Percentiles rank a stretch among this genome's conserved stretches.
These are phyloP conservation scores for Cheiracanthium punctorium DNA, from an alignment of 2,888 invertebrate species.

Conservation along the genomic window DNA sequence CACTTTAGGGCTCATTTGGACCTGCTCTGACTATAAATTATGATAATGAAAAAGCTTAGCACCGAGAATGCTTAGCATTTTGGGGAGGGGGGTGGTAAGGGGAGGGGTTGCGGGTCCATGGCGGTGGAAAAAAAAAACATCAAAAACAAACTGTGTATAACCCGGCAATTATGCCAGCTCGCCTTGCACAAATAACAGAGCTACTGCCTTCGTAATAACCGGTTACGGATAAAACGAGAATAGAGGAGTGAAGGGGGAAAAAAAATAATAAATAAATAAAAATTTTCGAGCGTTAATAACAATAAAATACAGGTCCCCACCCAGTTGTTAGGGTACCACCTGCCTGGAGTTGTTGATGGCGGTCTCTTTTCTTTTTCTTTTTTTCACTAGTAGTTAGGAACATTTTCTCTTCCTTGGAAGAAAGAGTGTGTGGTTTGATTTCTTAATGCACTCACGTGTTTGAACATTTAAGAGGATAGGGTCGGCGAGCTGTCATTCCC, in stretches of 20 bases:
- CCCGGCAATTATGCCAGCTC: slow-evolving; percentile 56
- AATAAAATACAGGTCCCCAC: slow-evolving; percentile 40
- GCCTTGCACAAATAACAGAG: slow-evolving; percentile 63
- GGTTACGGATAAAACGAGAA: slow-evolving; percentile 29
- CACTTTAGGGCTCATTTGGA: not conserved
- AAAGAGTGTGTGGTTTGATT: slow-evolving; percentile 44
- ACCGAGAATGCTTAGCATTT: slow-evolving; percentile 32
- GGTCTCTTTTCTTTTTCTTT: not conserved
- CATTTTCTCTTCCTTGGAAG: not conserved
- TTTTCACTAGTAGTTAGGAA: not conserved
- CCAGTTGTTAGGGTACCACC: slow-evolving; percentile 53
- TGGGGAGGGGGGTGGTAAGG: too few species aligned
- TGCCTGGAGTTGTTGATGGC: slow-evolving; percentile 19
- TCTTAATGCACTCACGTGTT: slow-evolving; percentile 47
- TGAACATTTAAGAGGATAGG: not conserved
- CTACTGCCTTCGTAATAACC: slow-evolving; percentile 61
- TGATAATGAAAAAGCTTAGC: slow-evolving; percentile 50
- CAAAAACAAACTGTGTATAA: slow-evolving; percentile 39
- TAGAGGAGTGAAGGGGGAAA: not conserved
- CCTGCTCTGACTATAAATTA: slow-evolving; percentile 43
- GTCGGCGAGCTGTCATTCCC: too few species aligned
- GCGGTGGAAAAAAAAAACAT: slow-evolving; percentile 25
- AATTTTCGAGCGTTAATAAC: slow-evolving; percentile 4
- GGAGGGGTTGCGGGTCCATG: too few species aligned
- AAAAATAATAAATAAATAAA: slow-evolving; percentile 26